These are phyloP conservation scores for Phataginus tetradactyla DNA, from an alignment of 2,797 vertebrate species.

Conservation along the genomic window DNA sequence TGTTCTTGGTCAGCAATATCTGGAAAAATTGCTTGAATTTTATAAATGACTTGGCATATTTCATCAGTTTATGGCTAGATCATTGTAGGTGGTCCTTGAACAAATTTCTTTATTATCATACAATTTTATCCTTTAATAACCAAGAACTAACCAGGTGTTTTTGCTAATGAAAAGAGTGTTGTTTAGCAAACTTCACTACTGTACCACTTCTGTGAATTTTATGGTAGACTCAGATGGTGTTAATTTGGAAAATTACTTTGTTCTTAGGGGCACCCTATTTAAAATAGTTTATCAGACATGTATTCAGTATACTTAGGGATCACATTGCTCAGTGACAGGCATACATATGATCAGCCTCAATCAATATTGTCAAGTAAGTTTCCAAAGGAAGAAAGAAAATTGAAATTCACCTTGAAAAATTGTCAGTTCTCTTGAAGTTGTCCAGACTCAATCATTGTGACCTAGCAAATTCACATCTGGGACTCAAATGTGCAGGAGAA, in stretches of 20 bases:
- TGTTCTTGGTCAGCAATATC: background rate
- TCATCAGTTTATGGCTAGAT: background rate
- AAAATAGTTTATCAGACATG: background rate
- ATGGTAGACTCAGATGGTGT: background rate
- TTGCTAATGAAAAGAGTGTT: background rate
- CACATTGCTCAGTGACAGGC: background rate
- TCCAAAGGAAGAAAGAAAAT: constrained; percentile 1
- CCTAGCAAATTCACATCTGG: background rate
- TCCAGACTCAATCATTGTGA: background rate
- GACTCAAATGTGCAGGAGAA: background rate
- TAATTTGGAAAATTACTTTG: background rate
- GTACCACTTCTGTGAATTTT: background rate
- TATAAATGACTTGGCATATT: background rate
- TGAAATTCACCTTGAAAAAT: background rate
- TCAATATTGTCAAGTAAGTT: background rate
- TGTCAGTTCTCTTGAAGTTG: background rate
- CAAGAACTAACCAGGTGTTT: background rate
- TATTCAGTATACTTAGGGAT: background rate
- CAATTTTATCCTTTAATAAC: background rate
- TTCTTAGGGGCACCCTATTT: background rate
- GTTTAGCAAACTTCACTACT: background rate
- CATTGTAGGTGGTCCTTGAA: background rate
- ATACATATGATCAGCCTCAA: background rate
- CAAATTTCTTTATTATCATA: background rate
- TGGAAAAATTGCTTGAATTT: background rate